A percentile compares a stretch with the other conserved stretches of the same genome.
phyloP scores from a whole-genome alignment of 2,113 vertebrate species.

The Camelus dromedarius region DNA sequence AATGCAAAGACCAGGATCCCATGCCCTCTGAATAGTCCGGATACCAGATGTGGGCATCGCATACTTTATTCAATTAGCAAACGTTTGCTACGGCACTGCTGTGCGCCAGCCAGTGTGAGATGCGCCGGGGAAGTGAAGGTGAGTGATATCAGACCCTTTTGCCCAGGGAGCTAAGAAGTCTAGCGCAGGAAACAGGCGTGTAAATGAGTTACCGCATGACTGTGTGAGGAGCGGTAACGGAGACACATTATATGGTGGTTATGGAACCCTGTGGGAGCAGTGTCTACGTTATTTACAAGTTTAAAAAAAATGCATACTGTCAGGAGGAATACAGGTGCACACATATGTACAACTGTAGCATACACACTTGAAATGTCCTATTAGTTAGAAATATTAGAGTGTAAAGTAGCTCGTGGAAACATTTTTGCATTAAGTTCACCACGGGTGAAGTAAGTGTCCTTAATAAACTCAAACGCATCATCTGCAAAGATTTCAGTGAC shows the following conservation, averaged over 20 bases:
- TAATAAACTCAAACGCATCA: not conserved
- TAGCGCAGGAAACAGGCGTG: not conserved
- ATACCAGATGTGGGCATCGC: not conserved
- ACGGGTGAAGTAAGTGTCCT: constrained; percentile 68
- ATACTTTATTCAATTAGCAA: not conserved
- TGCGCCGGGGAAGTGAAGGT: not conserved
- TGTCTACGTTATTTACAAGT: not conserved
- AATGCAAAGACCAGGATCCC: not conserved
- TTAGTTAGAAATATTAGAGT: constrained; percentile 76
- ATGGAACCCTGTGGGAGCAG: not conserved
- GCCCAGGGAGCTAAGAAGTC: not conserved
- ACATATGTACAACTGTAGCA: not conserved
- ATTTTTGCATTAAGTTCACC: constrained; percentile 76
- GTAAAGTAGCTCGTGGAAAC: constrained; percentile 46
- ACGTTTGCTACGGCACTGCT: not conserved
- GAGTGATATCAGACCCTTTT: not conserved
- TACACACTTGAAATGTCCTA: constrained; percentile 47
- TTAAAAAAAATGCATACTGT: constrained; percentile 17
- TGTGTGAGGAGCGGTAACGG: not conserved
- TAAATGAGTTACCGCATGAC: constrained; percentile 23
- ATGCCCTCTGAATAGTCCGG: not conserved
- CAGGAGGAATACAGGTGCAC: not conserved
- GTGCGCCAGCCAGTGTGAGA: not conserved
- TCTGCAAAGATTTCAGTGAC: not conserved
- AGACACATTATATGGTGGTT: not conserved